Evolutionary conservation across 2,113 vertebrate species (phyloP), one percentile per base, ranked within the genome.

Genomic region (Columba livia): DNA sequence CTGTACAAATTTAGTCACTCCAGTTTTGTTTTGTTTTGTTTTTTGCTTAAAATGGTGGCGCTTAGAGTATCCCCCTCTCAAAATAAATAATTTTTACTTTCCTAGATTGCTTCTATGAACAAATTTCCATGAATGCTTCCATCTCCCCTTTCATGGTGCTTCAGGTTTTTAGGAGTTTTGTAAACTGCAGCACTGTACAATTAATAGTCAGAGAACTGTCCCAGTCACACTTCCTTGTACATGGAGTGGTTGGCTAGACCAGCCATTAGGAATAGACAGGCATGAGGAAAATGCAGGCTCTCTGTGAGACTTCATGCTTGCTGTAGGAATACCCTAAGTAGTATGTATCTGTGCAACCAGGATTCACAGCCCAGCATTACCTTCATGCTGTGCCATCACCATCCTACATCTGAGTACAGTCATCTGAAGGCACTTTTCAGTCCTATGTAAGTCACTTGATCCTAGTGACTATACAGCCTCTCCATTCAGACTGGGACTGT

Each of bases 381-480:
- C 14, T 80, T 70, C 44, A 53, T 17, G 9, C 28, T 79, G 21
- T 36, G 23, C 17, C 11, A 1, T n/a, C 0, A 0, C 21, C 25
- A 32, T 6, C 12, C 10, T 15, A 10, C 9, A 23, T 89, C 38
- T 78, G 17, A 80, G 32, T 42, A 89, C 23, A 80, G 60, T 24
- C 15, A n/a, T 18, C n/a, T 58, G 18, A 74, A 71, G 28, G 28
- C 31, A 47, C n/a, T 66, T 89, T 18, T 16, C 51, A 66, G 56
- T 61, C 47, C 51, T n/a, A 5, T 50, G 31, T 36, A 42, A 82
- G 23, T 44, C 44, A 32, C 13, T 80, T 51, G 25, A n/a, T 87
- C 20, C 26, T 66, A 24, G 28, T 25, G 12, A 48, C 36, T 40
- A 15, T 60, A 10, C 28, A 84, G 19, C 5, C 12, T 84, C 29